Base-by-base conservation (phyloP, 92 coral and sea anemone genomes). In the Parazoanthus darwini region DNA sequence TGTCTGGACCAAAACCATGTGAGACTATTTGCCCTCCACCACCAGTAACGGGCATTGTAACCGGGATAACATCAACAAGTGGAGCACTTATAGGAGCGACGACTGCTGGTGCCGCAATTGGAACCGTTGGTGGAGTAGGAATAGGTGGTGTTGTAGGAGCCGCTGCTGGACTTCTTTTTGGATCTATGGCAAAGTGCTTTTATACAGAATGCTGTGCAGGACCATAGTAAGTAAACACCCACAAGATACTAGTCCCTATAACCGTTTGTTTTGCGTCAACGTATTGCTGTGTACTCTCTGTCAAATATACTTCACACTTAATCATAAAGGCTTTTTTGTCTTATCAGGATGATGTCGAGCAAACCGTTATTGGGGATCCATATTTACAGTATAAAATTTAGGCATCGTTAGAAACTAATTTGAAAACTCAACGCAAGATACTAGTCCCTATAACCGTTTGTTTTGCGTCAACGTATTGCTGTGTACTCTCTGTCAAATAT, bases 1-100 rank as follows among this genome's bases (percentile, higher is more conserved):
- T 74, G 78, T 74, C 78, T 11, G 78, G 78, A n/a, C 43, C 78
- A 22, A 36, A 74, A 74, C 46, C 48, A 13, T 74, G n/a, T 23
- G 78, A 74, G 46, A 74, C 78, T 10, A 36, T 36, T 36, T 72
- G 76, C 35, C 37, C 37, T 72, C 76, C 76, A 18, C 42, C 76
- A 72, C 76, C 76, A 15, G 59, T 54, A 54, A 20, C 20, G 20
- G 59, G 59, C 20, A 4, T 54, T 54, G 20, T 54, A 13, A 54
- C 26, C 20, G 70, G 70, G 8, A 14, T 23, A 37, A 74, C 78
- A 4, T 74, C 78, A 8, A 15, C 78, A 36, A 15, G 38, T 44
- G 38, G 18, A 73, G 43, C 39, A 29, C 5, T 58, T 20, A 58
- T 20, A 15, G 23, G 66, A 14, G 66, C 66, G 23, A 20, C 23